These are phyloP conservation scores for Conistra vaccinii DNA, from an alignment of 2,888 invertebrate species.

Conservation along the genomic window DNA sequence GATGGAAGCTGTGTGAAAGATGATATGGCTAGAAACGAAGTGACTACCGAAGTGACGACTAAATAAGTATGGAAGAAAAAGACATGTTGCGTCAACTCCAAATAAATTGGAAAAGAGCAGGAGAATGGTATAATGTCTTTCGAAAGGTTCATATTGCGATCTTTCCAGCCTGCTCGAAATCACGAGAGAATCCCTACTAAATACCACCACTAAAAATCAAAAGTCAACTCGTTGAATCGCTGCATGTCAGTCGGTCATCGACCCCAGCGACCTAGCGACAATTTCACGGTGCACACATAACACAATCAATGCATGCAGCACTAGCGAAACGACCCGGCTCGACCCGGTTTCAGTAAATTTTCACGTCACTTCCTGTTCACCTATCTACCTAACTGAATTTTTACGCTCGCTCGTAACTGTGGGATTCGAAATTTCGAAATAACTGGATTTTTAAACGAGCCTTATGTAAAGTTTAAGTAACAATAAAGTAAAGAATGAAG, in stretches of 20 bases:
- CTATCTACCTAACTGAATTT: conserved; percentile 44
- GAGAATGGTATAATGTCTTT: too few relatives aligned
- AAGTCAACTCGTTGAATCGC: conserved; percentile 45
- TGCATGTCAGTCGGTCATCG: conserved; percentile 51
- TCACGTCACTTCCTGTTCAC: conserved; percentile 50
- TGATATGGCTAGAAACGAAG: too few relatives aligned
- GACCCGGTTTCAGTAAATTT: conserved; percentile 56
- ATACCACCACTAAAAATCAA: conserved; percentile 25
- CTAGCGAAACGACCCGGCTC: conserved; percentile 55
- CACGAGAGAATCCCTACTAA: conserved; percentile 6
- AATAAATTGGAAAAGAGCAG: too few relatives aligned
- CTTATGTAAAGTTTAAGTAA: background rate
- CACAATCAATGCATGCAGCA: conserved; percentile 62
- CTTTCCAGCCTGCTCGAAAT: background rate
- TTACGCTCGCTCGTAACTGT: conserved; percentile 23
- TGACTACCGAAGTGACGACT: too few relatives aligned
- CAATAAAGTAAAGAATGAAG: background rate
- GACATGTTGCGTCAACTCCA: too few relatives aligned
- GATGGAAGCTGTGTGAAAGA: too few relatives aligned
- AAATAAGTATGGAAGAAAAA: too few relatives aligned
- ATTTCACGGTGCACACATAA: conserved; percentile 69
- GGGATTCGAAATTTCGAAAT: background rate
- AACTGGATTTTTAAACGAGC: background rate
- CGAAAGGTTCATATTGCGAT: background rate
- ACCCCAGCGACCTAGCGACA: conserved; percentile 61